Evolutionary conservation across 2,888 invertebrate species (phyloP), one percentile per base, ranked within the genome.

Genomic region (Melanophora roralis): DNA sequence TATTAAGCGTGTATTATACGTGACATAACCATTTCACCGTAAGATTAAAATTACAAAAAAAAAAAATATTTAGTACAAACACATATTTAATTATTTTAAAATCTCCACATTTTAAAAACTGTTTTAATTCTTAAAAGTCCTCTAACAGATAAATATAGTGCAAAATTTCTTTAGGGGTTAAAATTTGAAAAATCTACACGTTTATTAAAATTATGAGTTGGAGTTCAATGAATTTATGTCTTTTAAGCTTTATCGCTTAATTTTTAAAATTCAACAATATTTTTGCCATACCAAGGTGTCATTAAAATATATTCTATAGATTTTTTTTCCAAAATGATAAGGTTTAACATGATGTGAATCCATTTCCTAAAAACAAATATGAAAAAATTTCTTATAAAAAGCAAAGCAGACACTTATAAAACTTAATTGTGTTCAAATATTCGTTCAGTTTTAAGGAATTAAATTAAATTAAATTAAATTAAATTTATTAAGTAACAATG

Each of bases 401-500:
- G 45, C 23, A n/a, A 8, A 2, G 5, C 21, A 49, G 12, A 27
- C 12, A 2, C 32, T 2, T 16, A 12, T 19, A 14, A 38, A 14
- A 23, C 5, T 27, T 40, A 51, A 23, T 23, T 43, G 34, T 9
- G 47, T 23, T n/a, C n/a, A n/a, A 55, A 16, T 32, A 9, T n/a
- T 47, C 21, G 11, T 1, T 11, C 27, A 40, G 8, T 43, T 21
- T 9, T 11, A 36, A 14, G n/a, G 1, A 59, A 51, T 16, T 40
- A 14, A 12, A 9, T 1, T 38, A 8, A 71, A 19, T n/a, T n/a
- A 34, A n/a, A 16, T 19, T 32, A 27, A 43, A 11, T 16, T 16
- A n/a, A n/a, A n/a, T n/a, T n/a, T n/a, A n/a, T n/a, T n/a, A n/a
- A 36, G 6, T 23, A 16, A 78, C 40, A 27, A 83, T 83, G 83